phyloP scores from a whole-genome alignment of 2,888 invertebrate species.

The Gibbula magus region DNA sequence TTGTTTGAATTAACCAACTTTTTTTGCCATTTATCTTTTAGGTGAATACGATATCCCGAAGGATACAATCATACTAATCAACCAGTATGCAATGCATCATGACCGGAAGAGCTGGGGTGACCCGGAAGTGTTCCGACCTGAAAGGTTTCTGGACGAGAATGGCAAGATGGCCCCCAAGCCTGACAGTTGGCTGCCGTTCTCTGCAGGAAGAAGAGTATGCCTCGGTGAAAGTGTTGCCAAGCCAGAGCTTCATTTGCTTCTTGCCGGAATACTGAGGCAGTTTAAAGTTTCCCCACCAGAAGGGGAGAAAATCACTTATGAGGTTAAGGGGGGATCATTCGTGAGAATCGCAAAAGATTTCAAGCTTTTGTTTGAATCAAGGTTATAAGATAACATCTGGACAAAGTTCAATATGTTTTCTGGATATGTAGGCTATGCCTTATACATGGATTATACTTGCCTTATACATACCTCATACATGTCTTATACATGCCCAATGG shows the following conservation, averaged over 20 bases:
- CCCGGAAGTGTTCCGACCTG: conserved; percentile 57
- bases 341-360: not conserved
- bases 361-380: not conserved
- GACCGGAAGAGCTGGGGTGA: conserved; percentile 59
- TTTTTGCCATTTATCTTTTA: conserved; percentile 17
- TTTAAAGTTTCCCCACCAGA: conserved; percentile 36
- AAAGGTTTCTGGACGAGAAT: conserved; percentile 56
- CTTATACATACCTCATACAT: too few relatives aligned
- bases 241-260: conserved; percentile 53
- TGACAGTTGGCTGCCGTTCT: conserved; percentile 63
- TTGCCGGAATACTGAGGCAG: conserved; percentile 42
- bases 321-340: not conserved
- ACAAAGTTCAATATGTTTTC: too few relatives aligned
- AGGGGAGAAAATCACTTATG: conserved; percentile 21
- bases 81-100: conserved; percentile 56
- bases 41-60: conserved; percentile 58
- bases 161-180: conserved; percentile 58
- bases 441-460: too few relatives aligned
- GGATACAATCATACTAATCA: conserved; percentile 52
- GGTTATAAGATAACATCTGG: not conserved
- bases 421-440: too few relatives aligned
- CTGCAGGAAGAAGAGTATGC: conserved; percentile 62
- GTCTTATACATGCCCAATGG: too few relatives aligned
- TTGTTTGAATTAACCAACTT: not conserved
- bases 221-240: conserved; percentile 63